These are phyloP conservation scores for Drosophila cyrtoloma DNA, from an alignment of 2,888 invertebrate genomes.

Conservation along the genomic window DNA sequence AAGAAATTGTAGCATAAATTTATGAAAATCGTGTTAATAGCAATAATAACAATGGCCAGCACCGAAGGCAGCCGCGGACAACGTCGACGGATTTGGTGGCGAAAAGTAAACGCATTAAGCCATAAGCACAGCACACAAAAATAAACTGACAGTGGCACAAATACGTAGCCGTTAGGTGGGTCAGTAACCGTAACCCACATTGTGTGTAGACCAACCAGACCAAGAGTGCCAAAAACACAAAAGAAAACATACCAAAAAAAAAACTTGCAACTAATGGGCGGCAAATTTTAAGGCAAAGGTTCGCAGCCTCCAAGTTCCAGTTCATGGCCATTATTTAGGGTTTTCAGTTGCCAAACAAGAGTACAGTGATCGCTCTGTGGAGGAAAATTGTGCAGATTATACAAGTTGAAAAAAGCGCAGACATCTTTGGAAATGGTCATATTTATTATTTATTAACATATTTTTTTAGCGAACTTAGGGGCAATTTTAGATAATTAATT, in stretches of 20 bases:
- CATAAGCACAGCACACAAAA: conserved; percentile 14
- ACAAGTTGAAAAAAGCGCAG: background rate
- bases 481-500: background rate
- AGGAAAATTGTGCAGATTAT: background rate
- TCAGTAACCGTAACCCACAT: conserved; percentile 65
- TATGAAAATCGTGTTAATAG: conserved; percentile 75
- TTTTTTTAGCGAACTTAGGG: background rate
- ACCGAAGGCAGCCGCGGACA: conserved; percentile 6
- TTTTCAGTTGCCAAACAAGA: conserved; percentile 30
- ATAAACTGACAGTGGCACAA: conserved; percentile 51
- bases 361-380: background rate
- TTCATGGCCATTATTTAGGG: conserved; percentile 45
- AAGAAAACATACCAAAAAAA: background rate
- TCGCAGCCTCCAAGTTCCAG: conserved; percentile 28
- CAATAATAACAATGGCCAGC: conserved; percentile 59
- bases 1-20: conserved; percentile 57
- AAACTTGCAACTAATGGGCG: conserved; percentile 30
- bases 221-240: background rate
- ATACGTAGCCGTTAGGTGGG: conserved; percentile 53
- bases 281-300: conserved; percentile 63
- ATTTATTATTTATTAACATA: background rate
- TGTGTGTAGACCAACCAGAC: conserved; percentile 15
- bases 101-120: conserved; percentile 45
- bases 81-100: conserved; percentile 58
- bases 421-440: no score